phyloP scores from a whole-genome alignment of 30 jellyfish, hydroid and myxozoan species.

The Hydractinia echinata region DNA sequence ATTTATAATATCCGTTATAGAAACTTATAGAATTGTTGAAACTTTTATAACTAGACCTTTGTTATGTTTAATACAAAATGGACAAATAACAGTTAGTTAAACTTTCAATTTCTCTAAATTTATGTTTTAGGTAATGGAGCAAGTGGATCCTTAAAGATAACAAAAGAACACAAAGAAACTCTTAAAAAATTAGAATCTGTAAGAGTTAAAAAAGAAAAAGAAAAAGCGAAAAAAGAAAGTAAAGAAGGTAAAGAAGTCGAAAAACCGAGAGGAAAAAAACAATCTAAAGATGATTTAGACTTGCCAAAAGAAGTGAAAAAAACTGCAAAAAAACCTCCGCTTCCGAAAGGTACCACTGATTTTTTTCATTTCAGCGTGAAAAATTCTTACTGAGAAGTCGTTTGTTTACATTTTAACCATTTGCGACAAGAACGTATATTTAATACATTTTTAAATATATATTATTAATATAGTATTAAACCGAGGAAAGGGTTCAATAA shows the following conservation, averaged over 20 bases:
- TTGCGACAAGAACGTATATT: too few species aligned
- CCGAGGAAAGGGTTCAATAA: too few species aligned
- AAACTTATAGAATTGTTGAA: too few species aligned
- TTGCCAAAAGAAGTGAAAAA: background rate
- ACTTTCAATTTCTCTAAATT: background rate
- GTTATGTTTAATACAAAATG: too few species aligned
- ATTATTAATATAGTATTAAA: too few species aligned
- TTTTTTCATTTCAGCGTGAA: too few species aligned
- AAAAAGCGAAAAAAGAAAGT: background rate
- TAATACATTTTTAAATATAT: too few species aligned
- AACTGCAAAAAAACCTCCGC: background rate
- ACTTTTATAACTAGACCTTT: too few species aligned
- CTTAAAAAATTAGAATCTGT: slow-evolving; percentile 9
- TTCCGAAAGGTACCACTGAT: background rate
- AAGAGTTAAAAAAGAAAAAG: slow-evolving; percentile 1
- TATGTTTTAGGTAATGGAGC: slow-evolving; percentile 25
- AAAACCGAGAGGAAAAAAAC: background rate
- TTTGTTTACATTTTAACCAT: too few species aligned
- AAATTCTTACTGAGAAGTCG: too few species aligned
- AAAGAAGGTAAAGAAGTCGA: background rate
- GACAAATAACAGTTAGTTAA: too few species aligned
- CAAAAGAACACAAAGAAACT: slow-evolving; percentile 14
- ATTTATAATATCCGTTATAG: too few species aligned
- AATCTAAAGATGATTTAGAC: slow-evolving; percentile 4
- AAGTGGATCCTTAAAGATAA: slow-evolving; percentile 30